A percentile compares a stretch with the other conserved stretches of the same genome.
phyloP scores from a whole-genome alignment of 2,888 invertebrate genomes.

The Thecocarcelia acutangulata region DNA sequence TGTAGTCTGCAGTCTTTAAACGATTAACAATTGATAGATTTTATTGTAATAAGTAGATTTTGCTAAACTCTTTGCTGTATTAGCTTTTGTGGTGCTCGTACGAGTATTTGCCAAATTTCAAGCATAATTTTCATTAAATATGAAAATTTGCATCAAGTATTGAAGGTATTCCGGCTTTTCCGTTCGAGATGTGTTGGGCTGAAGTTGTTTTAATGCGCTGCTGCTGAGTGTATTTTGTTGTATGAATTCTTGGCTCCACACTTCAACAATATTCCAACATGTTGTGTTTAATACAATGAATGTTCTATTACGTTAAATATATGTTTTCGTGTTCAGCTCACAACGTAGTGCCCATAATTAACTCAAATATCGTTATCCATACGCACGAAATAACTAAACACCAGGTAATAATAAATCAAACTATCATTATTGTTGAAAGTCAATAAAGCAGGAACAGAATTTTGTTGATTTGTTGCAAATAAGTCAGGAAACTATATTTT shows the following conservation, averaged over 20 bases:
- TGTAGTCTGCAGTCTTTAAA: conserved; percentile 12
- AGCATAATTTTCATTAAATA: conserved; percentile 15
- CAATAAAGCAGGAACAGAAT: background rate
- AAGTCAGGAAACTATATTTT: conserved; percentile 1
- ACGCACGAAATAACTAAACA: background rate
- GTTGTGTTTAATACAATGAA: background rate
- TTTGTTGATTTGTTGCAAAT: conserved; percentile 3
- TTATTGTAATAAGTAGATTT: background rate
- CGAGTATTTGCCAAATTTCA: background rate
- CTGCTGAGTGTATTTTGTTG: background rate
- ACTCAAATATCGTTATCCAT: conserved; percentile 18
- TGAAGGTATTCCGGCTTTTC: background rate
- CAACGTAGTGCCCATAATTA: conserved; percentile 24
- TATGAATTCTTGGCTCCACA: background rate
- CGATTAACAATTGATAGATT: background rate
- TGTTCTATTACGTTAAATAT: background rate
- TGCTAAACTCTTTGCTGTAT: background rate
- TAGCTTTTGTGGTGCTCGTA: no score
- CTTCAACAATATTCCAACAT: conserved; percentile 30
- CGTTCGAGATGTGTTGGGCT: background rate
- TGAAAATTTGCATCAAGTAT: background rate
- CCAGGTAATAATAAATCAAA: conserved; percentile 19
- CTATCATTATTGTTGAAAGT: conserved; percentile 1
- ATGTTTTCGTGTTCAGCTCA: conserved; percentile 7
- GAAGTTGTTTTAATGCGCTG: background rate